These are phyloP conservation scores for Polymixis flavicincta DNA, from an alignment of 2,888 invertebrate species.

Conservation along the genomic window DNA sequence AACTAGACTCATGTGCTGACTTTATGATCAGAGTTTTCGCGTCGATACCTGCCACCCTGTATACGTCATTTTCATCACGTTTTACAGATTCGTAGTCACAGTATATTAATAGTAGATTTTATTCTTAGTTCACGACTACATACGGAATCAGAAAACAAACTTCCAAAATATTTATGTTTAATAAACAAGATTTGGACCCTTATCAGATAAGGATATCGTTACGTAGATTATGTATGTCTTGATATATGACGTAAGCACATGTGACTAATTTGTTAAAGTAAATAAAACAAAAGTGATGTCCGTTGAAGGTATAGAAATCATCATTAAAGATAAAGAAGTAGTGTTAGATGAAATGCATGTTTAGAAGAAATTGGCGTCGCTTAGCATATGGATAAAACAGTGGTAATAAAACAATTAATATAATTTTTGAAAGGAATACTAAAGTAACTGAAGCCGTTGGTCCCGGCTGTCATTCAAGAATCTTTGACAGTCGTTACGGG, in stretches of 20 bases:
- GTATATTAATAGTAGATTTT: not conserved
- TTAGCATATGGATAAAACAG: not conserved
- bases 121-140: conserved; percentile 22
- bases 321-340: not conserved
- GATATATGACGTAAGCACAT: conserved; percentile 59
- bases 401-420: not conserved
- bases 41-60: not conserved
- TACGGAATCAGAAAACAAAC: conserved; percentile 53
- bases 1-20: not conserved
- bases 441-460: too few species aligned
- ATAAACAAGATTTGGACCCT: conserved; percentile 54
- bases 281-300: conserved; percentile 6
- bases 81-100: not conserved
- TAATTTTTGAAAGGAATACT: not conserved
- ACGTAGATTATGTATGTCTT: conserved; percentile 43
- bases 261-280: conserved; percentile 51
- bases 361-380: not conserved
- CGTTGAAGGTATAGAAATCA: conserved; percentile 2
- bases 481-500: too few species aligned
- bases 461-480: too few species aligned
- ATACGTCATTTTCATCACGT: not conserved
- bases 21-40: not conserved
- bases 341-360: not conserved
- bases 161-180: conserved; percentile 64
- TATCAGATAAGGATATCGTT: conserved; percentile 57